Evolutionary conservation across 2,888 invertebrate genomes (phyloP), one percentile per base, ranked within the genome.

Genomic region (Tortrix viridana): DNA sequence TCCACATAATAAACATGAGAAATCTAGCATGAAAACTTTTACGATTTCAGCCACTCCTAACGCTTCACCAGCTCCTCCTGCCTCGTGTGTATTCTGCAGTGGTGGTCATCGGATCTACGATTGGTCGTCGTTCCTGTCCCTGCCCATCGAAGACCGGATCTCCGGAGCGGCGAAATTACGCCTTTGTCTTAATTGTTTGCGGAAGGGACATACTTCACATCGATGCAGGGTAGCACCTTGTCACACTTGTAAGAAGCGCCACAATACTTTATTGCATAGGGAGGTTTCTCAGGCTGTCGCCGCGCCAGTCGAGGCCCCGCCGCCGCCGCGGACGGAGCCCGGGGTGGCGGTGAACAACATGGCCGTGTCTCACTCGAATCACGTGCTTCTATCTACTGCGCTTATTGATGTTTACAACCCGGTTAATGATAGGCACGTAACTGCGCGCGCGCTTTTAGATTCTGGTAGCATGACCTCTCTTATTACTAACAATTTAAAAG

Each of bases 381-480:
- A 38, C 38, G 58, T 58, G 16, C 44, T 63, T 7, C n/a, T 63
- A 16, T 58, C 47, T 38, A 63, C 63, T 7, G 63, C 58, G 12
- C 5, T 43, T 18, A 47, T 62, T 22, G n/a, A 56, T 3, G 23
- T 62, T 6, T 41, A 22, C 22, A 62, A 62, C 22, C 56, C 56
- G 41, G 19, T 22, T n/a, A 50, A 37, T 7, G 32, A 57, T n/a
- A 22, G 23, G 9, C n/a, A 23, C 3, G 16, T 37, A 20, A 58
- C 26, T 20, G 63, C 41, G 19, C n/a, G 53, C 5, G 60, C 53
- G 22, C 53, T 60, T 7, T 37, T 64, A 6, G 64, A 58, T 48
- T 22, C 52, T 47, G 66, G 62, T 4, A 62, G 62, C 38, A 55
- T 59, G 20, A 47, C 56, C 3, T 56, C 66, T n/a, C 60, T 63